Base-by-base conservation (phyloP, 2,888 invertebrate genomes). In the Cosmia trapezina region DNA sequence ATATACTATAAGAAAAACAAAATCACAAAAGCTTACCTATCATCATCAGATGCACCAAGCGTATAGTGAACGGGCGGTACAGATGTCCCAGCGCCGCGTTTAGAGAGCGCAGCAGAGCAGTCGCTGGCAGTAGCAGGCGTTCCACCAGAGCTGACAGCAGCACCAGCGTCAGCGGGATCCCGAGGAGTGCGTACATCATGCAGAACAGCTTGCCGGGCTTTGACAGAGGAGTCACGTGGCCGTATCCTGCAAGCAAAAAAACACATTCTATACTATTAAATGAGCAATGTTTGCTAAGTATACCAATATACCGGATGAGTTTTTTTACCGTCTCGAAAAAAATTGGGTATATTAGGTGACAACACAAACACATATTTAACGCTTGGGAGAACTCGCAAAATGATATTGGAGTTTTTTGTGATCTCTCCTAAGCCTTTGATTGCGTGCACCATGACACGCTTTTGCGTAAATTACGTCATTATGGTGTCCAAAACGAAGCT, bases 191-290 rank as follows among this genome's bases (percentile, higher is more conserved):
- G 95, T 98, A 99, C 69, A 98, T 92, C 92, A 99, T 98, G 94
- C 98, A 98, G 96, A 99, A 98, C 71, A 98, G 94, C 94, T 99
- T 98, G 45, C 99, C 99, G 1, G 97, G 97, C 92, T 98, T 97
- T 63, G 98, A 98, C 22, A 98, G 95, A 0, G 99, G 98, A 0
- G 98, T 98, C 68, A 98, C 98, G 93, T 98, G 98, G 9, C 99
- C 99, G 94, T 99, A 99, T 67, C 98, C 98, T 98, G 94, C 3
- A 91, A 83, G 3, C 37, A 54, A 41, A 37, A 4, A 37, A 37
- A 37, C 28, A n/a, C n/a, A n/a, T n/a, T n/a, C n/a, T n/a, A n/a
- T n/a, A n/a, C n/a, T n/a, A n/a, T n/a, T n/a, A n/a, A n/a, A n/a
- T n/a, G n/a, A n/a, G n/a, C n/a, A n/a, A n/a, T n/a, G n/a, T n/a